Conservation (phyloP, 2,888 invertebrate genomes). For the Serrognathus titanus region DNA sequence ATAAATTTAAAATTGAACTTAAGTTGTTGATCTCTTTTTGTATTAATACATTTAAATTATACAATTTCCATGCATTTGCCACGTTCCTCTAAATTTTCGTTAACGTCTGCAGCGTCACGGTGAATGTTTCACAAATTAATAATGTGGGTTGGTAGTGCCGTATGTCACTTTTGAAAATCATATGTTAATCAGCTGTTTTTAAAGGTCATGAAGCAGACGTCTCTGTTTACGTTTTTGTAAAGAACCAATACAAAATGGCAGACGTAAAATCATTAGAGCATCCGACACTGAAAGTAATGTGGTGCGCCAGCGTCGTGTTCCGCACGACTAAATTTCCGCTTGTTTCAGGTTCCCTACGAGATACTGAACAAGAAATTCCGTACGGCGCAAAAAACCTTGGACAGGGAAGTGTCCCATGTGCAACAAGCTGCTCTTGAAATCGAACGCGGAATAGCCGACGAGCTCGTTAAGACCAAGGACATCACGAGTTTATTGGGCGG, state of each 20-base stretch:
- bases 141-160: background rate
- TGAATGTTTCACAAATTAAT: background rate
- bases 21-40: too few relatives aligned
- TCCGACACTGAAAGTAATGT: slow-evolving; percentile 83
- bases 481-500: slow-evolving; percentile 80
- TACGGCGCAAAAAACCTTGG: slow-evolving; percentile 89
- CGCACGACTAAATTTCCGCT: background rate
- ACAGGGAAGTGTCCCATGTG: slow-evolving; percentile 88
- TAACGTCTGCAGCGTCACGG: too few relatives aligned
- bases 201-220: slow-evolving; percentile 16
- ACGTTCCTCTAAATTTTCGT: too few relatives aligned
- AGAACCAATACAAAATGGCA: slow-evolving; percentile 61
- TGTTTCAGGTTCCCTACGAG: slow-evolving; percentile 88
- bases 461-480: slow-evolving; percentile 61
- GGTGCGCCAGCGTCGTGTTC: background rate
- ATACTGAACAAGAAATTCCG: slow-evolving; percentile 96
- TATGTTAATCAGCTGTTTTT: slow-evolving; percentile 25
- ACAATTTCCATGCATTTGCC: too few relatives aligned
- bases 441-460: slow-evolving; percentile 67
- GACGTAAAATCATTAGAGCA: slow-evolving; percentile 94
- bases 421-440: slow-evolving; percentile 74
- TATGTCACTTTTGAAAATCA: background rate
- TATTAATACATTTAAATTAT: too few relatives aligned
- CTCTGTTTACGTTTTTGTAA: slow-evolving; percentile 12
- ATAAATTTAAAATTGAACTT: too few relatives aligned